Evolutionary conservation across 2,888 invertebrate species (phyloP).

Genomic region (Creontiades dilutus): DNA sequence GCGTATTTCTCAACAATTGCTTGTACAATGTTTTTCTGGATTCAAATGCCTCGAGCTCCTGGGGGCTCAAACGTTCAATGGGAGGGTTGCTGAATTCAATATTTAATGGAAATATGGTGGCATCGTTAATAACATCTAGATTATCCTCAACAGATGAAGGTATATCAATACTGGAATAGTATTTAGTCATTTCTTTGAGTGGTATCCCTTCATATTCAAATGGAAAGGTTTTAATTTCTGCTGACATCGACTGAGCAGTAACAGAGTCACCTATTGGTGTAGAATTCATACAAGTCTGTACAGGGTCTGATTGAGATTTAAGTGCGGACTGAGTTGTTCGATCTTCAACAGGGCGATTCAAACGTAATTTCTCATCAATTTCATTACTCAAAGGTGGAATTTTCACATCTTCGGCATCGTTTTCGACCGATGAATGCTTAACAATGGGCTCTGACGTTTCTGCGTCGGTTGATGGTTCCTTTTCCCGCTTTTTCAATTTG

Average conservation of each 20-base stretch:
- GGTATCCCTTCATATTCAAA: background rate
- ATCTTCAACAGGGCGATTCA: background rate
- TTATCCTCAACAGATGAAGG: too few relatives aligned
- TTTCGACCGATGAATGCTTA: background rate
- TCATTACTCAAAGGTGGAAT: background rate
- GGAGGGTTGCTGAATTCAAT: slow-evolving; percentile 35
- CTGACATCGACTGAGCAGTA: too few relatives aligned
- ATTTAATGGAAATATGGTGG: background rate
- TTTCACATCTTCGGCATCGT: background rate
- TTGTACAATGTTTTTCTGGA: slow-evolving; percentile 42
- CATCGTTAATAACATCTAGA: too few relatives aligned
- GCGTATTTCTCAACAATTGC: slow-evolving; percentile 16
- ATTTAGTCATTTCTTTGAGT: background rate
- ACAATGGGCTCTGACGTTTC: slow-evolving; percentile 10
- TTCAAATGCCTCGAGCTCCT: background rate
- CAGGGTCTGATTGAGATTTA: background rate
- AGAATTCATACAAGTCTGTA: background rate
- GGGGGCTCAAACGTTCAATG: background rate
- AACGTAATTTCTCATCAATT: background rate
- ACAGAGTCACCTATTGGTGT: background rate
- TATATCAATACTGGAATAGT: background rate
- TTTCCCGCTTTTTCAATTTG: slow-evolving; percentile 68
- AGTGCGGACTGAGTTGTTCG: background rate
- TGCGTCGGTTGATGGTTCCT: background rate
- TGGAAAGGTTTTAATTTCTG: background rate